Base-by-base conservation (phyloP, 2,888 invertebrate species). In the Eueremaeus valkanovi region DNA sequence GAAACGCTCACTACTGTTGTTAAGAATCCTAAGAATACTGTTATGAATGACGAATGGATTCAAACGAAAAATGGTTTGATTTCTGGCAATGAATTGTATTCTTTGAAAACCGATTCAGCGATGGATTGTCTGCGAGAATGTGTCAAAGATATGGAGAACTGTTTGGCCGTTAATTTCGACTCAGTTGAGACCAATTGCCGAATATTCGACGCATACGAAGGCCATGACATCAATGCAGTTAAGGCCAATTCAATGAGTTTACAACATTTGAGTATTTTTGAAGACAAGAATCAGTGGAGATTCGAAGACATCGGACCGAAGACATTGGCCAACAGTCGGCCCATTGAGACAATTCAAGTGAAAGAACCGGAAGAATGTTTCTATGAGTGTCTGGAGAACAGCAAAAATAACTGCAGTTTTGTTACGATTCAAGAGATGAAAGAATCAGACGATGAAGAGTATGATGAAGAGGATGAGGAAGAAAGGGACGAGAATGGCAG, bases 371-470 rank as follows among this genome's bases (percentile, higher is more conserved):
- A 74, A 16, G 74, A 74, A 68, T 74, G 74, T 42, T 74, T 63
- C 31, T 49, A 74, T 18, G 74, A 74, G 24, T 74, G 74, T 51
- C 21, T 74, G 9, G 45, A 74, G 29, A 16, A 29, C 27, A 3
- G 21, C 5, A 24, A 16, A 18, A 61, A 61, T 61, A 61, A 61
- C n/a, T 74, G 74, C 33, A 42, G 63, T 42, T 61, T 40, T 13
- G 68, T 74, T n/a, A 42, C 74, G 0, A 74, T 74, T 33, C 68
- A 74, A 33, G 68, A 68, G 29, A 68, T 68, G 63, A 66, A 74
- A 16, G 40, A 42, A 49, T 61, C 55, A 13, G 8, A 33, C 11
- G 36, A 58, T 21, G 31, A 55, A n/a, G 49, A 61, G 13, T 6
- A 49, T 21, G 31, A 55, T 33, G 49, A 61, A 24, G 49, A 49